These are phyloP conservation scores for Amiota communis DNA, from an alignment of 2,888 invertebrate genomes.

Conservation along the genomic window DNA sequence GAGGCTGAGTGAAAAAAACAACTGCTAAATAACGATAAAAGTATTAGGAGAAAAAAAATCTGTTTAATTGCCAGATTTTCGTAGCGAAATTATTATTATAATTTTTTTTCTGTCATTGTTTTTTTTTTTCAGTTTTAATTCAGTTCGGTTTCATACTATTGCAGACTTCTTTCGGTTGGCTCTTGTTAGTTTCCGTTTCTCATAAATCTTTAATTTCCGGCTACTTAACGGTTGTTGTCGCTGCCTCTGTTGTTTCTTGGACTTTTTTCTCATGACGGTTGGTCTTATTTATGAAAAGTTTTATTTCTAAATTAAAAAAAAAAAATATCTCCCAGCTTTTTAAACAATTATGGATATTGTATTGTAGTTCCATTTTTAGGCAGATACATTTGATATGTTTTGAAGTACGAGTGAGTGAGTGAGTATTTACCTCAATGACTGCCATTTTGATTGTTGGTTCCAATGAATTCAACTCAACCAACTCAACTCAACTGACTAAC, in stretches of 20 bases:
- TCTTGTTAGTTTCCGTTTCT: slow-evolving; percentile 38
- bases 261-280: no score
- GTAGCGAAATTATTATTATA: slow-evolving; percentile 8
- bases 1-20: slow-evolving; percentile 40
- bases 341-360: no score
- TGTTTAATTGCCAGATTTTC: slow-evolving; percentile 15
- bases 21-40: slow-evolving; percentile 52
- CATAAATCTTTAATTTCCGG: slow-evolving; percentile 40
- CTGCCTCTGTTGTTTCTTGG: no score
- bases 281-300: no score
- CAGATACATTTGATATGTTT: no score
- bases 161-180: slow-evolving; percentile 30
- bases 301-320: no score
- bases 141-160: background rate
- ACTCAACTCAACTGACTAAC: no score
- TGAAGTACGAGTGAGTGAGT: no score
- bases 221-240: slow-evolving; percentile 2
- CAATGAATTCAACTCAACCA: background rate
- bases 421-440: no score
- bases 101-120: no score
- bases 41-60: slow-evolving; percentile 40
- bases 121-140: background rate
- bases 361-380: no score
- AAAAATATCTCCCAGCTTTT: no score
- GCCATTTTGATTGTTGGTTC: background rate